Conservation (phyloP, 2,113 vertebrate species). For the Anoura caudifer region DNA sequence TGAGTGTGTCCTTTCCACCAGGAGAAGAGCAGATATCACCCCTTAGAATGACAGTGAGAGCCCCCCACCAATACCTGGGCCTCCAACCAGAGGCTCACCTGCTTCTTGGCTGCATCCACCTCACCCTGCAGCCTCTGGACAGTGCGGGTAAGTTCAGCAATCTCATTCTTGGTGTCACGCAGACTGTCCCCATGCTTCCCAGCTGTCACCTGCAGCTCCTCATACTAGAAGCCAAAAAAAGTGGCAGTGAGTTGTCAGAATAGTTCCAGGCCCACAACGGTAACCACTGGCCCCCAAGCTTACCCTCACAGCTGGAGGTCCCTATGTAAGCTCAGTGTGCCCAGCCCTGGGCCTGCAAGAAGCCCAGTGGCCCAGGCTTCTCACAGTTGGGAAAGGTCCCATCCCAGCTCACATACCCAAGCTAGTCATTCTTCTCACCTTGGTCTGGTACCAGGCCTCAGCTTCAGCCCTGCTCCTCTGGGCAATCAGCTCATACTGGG, state of each 20-base stretch:
- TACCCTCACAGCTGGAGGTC: too few species aligned
- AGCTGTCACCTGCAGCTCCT: slow-evolving; percentile 73
- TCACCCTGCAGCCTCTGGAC: slow-evolving; percentile 87
- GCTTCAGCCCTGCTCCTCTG: slow-evolving; percentile 89
- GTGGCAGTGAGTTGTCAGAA: neutral
- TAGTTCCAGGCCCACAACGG: neutral
- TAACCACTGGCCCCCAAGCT: neutral
- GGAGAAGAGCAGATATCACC: neutral
- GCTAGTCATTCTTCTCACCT: slow-evolving; percentile 78
- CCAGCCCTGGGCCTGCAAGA: neutral
- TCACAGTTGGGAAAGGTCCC: neutral
- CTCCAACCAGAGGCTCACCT: slow-evolving; percentile 75
- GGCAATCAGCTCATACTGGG: slow-evolving; percentile 91
- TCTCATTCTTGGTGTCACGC: slow-evolving; percentile 87
- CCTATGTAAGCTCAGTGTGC: accelerated
- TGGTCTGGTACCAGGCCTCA: slow-evolving; percentile 91
- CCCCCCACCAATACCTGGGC: neutral
- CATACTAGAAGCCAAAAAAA: slow-evolving; percentile 53
- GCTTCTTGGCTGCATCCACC: slow-evolving; percentile 84
- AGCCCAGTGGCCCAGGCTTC: neutral
- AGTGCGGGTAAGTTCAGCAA: slow-evolving; percentile 85
- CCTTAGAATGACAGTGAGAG: neutral
- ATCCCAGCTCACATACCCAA: neutral
- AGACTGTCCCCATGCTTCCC: slow-evolving; percentile 86
- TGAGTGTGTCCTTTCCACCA: neutral